phyloP scores from a whole-genome alignment of 2,888 invertebrate species.

The Parapristionchus giblindavisi region DNA sequence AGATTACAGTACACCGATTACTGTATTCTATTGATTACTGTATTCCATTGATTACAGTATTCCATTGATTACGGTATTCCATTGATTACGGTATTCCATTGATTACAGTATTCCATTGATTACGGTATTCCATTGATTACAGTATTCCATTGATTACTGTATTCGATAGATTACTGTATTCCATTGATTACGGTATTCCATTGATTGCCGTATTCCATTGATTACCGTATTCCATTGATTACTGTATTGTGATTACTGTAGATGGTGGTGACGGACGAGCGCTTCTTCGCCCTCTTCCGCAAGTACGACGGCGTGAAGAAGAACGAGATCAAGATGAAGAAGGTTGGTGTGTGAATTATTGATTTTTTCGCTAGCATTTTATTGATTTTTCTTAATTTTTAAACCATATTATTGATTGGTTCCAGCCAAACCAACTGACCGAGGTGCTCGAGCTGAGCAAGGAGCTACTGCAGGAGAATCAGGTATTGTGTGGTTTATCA shows the following conservation, averaged over 20 bases:
- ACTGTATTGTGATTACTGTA: slow-evolving; percentile 10
- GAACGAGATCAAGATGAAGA: slow-evolving; percentile 84
- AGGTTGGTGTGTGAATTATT: slow-evolving; percentile 20
- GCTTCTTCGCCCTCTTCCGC: slow-evolving; percentile 92
- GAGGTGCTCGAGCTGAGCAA: slow-evolving; percentile 97
- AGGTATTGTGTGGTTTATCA: no score
- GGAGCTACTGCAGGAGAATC: slow-evolving; percentile 75
- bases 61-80: no score
- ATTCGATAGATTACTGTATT: not conserved
- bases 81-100: no score
- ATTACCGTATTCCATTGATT: not conserved
- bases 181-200: not conserved
- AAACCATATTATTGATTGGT: no score
- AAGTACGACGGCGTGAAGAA: slow-evolving; percentile 94
- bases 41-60: not conserved
- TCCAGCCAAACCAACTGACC: slow-evolving; percentile 87
- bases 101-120: no score
- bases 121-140: not conserved
- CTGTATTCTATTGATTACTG: not conserved
- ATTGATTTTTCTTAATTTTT: no score
- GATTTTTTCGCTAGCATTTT: not conserved
- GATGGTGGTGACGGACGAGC: slow-evolving; percentile 61
- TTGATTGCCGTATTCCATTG: not conserved
- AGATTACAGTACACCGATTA: not conserved
- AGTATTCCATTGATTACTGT: not conserved